These are phyloP conservation scores for Oryzaephilus surinamensis DNA, from an alignment of 1,140 invertebrate genomes.

Conservation along the genomic window DNA sequence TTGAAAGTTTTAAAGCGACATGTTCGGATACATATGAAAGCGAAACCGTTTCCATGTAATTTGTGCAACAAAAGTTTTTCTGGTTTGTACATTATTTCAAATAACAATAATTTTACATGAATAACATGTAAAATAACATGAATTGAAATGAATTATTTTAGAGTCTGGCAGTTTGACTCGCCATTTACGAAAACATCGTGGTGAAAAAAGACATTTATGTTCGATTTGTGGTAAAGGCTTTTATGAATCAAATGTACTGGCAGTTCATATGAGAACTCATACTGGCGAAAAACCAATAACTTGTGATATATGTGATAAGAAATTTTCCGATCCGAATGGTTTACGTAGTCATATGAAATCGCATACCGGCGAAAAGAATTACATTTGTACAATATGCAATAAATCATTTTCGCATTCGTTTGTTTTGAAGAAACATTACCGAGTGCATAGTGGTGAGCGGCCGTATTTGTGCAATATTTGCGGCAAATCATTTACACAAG, in stretches of 20 bases:
- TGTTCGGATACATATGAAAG: constrained; percentile 21
- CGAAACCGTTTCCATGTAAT: constrained; percentile 27
- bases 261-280: constrained; percentile 21
- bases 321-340: constrained; percentile 35
- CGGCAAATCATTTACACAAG: constrained; percentile 15
- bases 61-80: constrained; percentile 36
- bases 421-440: constrained; percentile 28
- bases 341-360: constrained; percentile 34
- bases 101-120: too few species aligned
- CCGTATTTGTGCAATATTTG: constrained; percentile 26
- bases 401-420: constrained; percentile 29
- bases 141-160: too few species aligned
- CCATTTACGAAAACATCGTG: constrained; percentile 36
- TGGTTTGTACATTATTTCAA: too few species aligned
- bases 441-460: constrained; percentile 27
- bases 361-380: constrained; percentile 35
- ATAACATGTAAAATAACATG: too few species aligned
- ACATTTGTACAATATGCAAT: constrained; percentile 25
- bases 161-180: constrained; percentile 34
- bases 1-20: constrained; percentile 21
- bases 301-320: constrained; percentile 36
- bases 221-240: constrained; percentile 23
- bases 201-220: constrained; percentile 33
- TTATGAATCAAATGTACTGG: constrained; percentile 20
- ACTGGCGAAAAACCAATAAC: constrained; percentile 37